These are phyloP conservation scores for Channa maculata DNA, from an alignment of 2,113 vertebrate genomes.

Conservation along the genomic window DNA sequence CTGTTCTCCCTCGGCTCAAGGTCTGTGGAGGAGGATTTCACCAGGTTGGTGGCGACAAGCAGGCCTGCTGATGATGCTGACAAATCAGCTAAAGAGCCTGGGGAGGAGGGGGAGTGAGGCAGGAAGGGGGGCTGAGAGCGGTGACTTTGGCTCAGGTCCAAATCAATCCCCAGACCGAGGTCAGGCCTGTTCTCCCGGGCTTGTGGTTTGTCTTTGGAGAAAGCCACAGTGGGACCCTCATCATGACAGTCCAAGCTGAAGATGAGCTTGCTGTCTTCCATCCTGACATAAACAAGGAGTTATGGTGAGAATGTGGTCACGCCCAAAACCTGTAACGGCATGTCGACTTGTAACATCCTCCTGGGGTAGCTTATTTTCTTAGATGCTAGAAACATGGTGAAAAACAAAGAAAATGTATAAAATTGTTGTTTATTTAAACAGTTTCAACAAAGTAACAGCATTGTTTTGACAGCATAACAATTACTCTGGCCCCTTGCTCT, in stretches of 20 bases:
- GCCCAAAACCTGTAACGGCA: conserved; percentile 7
- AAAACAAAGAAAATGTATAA: neutral
- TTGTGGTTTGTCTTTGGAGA: conserved; percentile 71
- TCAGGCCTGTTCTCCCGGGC: conserved; percentile 33
- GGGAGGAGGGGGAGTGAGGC: conserved; percentile 65
- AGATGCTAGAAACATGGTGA: conserved; percentile 35
- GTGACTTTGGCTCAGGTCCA: conserved; percentile 56
- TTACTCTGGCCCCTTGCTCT: neutral
- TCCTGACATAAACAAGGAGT: conserved; percentile 39
- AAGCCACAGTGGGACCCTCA: conserved; percentile 63
- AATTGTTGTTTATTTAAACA: neutral
- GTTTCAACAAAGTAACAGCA: neutral
- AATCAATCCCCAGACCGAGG: conserved; percentile 56
- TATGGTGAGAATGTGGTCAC: conserved; percentile 18
- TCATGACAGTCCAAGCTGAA: conserved; percentile 68
- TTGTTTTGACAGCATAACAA: neutral
- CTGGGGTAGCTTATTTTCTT: neutral
- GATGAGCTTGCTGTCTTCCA: conserved; percentile 76
- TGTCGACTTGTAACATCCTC: neutral
- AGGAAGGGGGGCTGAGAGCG: conserved; percentile 46
- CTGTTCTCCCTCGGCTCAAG: conserved; percentile 87
- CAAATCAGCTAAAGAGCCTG: conserved; percentile 79
- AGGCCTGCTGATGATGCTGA: conserved; percentile 54
- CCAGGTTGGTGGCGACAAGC: conserved; percentile 82
- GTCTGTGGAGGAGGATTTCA: conserved; percentile 92